Evolutionary conservation across 2,797 vertebrate genomes (phyloP).

Genomic region (Tenualosa ilisha): DNA sequence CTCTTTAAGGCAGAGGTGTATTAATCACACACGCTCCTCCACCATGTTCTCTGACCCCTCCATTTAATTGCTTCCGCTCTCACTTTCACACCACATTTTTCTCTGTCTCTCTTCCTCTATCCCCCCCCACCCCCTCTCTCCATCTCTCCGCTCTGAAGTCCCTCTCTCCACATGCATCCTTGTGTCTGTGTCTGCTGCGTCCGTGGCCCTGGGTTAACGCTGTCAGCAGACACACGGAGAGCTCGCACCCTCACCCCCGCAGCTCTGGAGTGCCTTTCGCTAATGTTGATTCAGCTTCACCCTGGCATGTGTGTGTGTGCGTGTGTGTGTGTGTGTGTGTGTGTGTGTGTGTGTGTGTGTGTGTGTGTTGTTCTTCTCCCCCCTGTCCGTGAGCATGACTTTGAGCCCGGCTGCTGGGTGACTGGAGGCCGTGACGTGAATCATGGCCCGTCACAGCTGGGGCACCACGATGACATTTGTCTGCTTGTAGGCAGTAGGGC

Average conservation of each 20-base stretch:
- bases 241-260: neutral
- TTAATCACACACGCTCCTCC: conserved; percentile 55
- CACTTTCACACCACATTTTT: conserved; percentile 43
- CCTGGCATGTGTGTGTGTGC: neutral
- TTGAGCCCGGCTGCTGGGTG: neutral
- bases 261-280: neutral
- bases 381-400: neutral
- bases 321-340: neutral
- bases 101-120: conserved; percentile 32
- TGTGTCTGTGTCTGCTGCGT: neutral
- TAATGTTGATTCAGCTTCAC: neutral
- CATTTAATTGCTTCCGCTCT: conserved; percentile 65
- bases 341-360: too few relatives aligned
- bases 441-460: neutral
- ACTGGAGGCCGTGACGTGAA: neutral
- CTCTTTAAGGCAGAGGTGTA: conserved; percentile 51
- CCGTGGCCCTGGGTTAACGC: neutral
- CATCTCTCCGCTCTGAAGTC: neutral
- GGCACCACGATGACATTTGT: conserved; percentile 25
- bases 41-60: conserved; percentile 54
- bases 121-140: conserved; percentile 16
- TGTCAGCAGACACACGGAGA: neutral
- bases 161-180: conserved; percentile 10
- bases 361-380: neutral
- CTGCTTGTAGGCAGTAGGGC: conserved; percentile 9